A percentile compares a stretch with the other conserved stretches of the same genome.
Evolutionary conservation across 2,888 invertebrate species (phyloP).

Genomic region (Sympetrum striolatum): DNA sequence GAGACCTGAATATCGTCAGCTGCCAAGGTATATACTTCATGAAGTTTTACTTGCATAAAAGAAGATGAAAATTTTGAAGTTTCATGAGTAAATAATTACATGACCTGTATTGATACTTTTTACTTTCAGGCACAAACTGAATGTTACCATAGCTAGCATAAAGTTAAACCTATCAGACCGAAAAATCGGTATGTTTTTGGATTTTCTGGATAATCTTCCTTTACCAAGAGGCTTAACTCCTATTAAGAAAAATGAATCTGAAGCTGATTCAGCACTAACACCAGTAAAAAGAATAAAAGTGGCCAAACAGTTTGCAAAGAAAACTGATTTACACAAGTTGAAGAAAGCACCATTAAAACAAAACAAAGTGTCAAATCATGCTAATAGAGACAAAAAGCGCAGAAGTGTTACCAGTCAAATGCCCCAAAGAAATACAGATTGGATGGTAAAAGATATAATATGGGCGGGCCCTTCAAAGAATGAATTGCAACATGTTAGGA

Average conservation of each 20-base stretch:
- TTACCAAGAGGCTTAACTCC: constrained; percentile 54
- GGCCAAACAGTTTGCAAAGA: neutral
- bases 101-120: neutral
- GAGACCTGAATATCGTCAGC: constrained; percentile 72
- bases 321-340: neutral
- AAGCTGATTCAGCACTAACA: neutral
- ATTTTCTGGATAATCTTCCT: constrained; percentile 66
- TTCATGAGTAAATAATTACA: neutral
- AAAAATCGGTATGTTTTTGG: constrained; percentile 69
- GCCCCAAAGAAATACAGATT: neutral
- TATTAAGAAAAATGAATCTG: constrained; percentile 46
- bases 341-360: neutral
- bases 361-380: neutral
- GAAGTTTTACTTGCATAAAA: neutral
- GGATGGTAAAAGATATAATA: neutral
- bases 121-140: constrained; percentile 73
- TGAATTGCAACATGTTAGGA: constrained; percentile 46
- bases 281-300: neutral
- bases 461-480: neutral
- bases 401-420: neutral
- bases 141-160: constrained; percentile 72
- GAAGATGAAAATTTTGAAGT: neutral
- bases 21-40: constrained; percentile 65
- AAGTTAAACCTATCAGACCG: constrained; percentile 80
- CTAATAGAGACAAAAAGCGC: neutral